Percentiles rank a stretch among this genome's conserved stretches.
phyloP scores from a whole-genome alignment of 2,113 vertebrate genomes.

The Osmerus mordax region DNA sequence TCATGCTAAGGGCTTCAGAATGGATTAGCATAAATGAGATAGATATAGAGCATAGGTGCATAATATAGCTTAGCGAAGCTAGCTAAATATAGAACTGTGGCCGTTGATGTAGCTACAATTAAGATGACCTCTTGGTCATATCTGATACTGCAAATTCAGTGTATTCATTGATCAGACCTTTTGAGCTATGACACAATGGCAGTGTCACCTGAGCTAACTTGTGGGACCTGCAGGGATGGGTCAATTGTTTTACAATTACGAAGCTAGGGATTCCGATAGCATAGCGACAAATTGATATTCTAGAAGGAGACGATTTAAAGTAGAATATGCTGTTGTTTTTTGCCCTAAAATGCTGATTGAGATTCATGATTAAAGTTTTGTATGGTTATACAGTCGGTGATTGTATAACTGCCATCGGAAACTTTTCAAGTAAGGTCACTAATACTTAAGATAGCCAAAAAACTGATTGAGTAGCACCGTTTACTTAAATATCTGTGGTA shows the following conservation, averaged over 20 bases:
- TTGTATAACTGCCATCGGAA: conserved; percentile 30
- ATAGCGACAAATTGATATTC: too few species aligned
- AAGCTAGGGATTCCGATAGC: too few species aligned
- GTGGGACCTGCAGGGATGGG: too few species aligned
- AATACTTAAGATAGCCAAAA: conserved; percentile 44
- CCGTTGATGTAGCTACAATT: background rate
- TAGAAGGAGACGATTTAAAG: too few species aligned
- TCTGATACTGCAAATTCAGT: background rate
- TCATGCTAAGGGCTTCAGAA: conserved; percentile 5
- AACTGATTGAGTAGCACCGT: conserved; percentile 50
- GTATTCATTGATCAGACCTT: background rate
- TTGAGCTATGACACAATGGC: background rate
- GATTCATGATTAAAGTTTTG: too few species aligned
- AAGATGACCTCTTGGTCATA: background rate
- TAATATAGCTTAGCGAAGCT: background rate
- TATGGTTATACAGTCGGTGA: background rate
- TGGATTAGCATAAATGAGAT: background rate
- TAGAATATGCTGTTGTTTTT: too few species aligned
- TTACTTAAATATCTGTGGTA: conserved; percentile 41
- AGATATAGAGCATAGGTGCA: background rate
- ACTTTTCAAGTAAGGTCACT: conserved; percentile 12
- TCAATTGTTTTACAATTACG: too few species aligned
- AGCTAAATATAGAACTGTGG: background rate
- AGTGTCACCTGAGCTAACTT: background rate
- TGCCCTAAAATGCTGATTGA: too few species aligned